These are phyloP conservation scores for Columba janthina DNA, from an alignment of 2,113 vertebrate genomes.

Conservation along the genomic window DNA sequence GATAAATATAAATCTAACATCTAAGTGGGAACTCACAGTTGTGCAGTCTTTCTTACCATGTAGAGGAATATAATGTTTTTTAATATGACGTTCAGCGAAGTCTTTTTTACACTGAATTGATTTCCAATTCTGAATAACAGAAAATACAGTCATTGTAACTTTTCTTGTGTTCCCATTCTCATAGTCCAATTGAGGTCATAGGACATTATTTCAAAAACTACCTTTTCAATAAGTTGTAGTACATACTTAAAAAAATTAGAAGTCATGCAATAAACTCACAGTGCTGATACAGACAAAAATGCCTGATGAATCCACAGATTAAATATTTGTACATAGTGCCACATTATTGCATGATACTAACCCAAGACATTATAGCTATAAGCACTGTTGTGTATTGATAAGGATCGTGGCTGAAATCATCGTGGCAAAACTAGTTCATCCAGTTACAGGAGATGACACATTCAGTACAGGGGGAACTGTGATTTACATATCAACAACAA, in stretches of 20 bases:
- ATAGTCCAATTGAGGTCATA: background rate
- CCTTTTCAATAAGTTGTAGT: background rate
- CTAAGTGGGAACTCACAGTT: background rate
- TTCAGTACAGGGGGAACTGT: no score
- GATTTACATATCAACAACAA: no score
- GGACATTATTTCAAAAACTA: background rate
- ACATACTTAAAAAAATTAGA: background rate
- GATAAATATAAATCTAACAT: background rate
- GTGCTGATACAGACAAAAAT: background rate
- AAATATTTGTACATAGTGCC: background rate
- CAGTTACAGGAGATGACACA: no score
- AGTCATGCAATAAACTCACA: background rate
- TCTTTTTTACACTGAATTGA: background rate
- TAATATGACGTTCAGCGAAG: background rate
- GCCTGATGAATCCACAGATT: background rate
- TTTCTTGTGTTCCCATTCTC: background rate
- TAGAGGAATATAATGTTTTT: background rate
- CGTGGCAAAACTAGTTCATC: no score
- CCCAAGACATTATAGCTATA: background rate
- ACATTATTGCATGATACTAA: background rate
- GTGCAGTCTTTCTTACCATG: background rate
- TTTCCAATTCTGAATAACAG: background rate
- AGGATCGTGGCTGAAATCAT: no score
- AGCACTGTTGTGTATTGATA: no score
- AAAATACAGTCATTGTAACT: background rate